Evolutionary conservation across 2,888 invertebrate species (phyloP), one percentile per base, ranked within the genome.

Genomic region (Gisinianus flammeolus): DNA sequence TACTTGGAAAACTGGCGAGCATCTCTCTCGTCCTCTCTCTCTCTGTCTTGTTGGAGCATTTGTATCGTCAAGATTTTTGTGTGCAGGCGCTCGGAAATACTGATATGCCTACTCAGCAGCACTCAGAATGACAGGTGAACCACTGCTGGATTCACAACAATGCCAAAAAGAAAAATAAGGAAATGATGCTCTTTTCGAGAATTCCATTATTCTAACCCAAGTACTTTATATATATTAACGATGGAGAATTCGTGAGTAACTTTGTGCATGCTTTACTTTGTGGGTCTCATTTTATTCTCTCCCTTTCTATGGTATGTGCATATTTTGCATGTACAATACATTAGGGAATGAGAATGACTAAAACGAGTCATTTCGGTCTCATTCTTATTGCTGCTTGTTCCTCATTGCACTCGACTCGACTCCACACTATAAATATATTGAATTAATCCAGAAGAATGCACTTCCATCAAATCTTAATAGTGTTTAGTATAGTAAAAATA

Each of bases 161-260:
- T 44, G 68, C 16, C 30, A 66, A 12, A 44, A 44, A 28, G 70
- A 70, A 70, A 72, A 72, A 72, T 72, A 72, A 44, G 70, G 70
- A 72, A 72, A 72, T 72, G 58, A 16, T 58, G 26, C 31, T 44
- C 8, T 69, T 44, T 44, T 44, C 35, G 12, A 44, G 44, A 44
- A 44, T 44, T 44, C 44, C 44, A 44, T 44, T 44, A 44, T 44
- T 44, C 19, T 16, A 44, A 44, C 44, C 19, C 66, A 28, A 22
- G 66, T 66, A n/a, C n/a, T n/a, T n/a, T n/a, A n/a, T n/a, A 24
- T 22, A 52, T 16, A 52, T 31, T 72, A 68, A 68, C 54, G 72
- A 72, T 72, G 72, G n/a, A 56, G 56, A 72, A 72, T 58, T 72
- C 72, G 72, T 72, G 72, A 72, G 72, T 56, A 31, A 31, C 54